Percentiles rank a stretch among this genome's conserved stretches.
These are phyloP conservation scores for Cydia fagiglandana DNA, from an alignment of 1,140 invertebrate genomes.

Conservation along the genomic window DNA sequence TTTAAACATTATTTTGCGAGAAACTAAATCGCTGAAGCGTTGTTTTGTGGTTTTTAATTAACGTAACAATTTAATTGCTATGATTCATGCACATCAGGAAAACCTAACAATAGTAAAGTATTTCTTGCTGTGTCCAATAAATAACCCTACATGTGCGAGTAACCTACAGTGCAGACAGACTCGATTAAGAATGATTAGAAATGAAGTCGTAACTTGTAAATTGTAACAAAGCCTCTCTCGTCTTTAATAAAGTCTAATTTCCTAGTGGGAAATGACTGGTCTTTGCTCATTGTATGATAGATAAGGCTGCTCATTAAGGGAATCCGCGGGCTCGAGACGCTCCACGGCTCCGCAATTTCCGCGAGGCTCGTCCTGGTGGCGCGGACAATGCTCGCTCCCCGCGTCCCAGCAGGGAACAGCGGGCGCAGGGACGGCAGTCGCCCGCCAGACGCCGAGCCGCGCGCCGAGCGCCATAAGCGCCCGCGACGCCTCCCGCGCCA, in stretches of 20 bases:
- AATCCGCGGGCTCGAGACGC: background rate
- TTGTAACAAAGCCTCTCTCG: background rate
- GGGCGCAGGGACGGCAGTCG: constrained; percentile 72
- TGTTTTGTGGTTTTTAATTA: background rate
- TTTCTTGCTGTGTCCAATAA: background rate
- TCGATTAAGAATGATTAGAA: constrained; percentile 4
- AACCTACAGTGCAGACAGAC: too few species aligned
- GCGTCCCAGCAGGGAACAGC: constrained; percentile 56
- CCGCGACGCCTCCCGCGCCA: constrained; percentile 19
- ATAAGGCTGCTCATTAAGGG: constrained; percentile 20
- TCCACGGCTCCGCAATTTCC: constrained; percentile 34
- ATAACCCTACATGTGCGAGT: too few species aligned
- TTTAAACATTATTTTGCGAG: background rate
- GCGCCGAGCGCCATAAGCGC: constrained; percentile 50
- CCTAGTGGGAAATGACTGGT: constrained; percentile 35
- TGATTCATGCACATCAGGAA: background rate
- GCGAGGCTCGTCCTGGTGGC: constrained; percentile 29
- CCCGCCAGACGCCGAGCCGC: constrained; percentile 66
- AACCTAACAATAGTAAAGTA: background rate
- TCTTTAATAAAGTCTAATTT: constrained; percentile 32
- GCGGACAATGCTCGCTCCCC: constrained; percentile 47
- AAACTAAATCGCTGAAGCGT: background rate
- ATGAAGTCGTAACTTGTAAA: background rate
- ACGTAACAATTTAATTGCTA: background rate
- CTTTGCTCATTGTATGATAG: constrained; percentile 30